Base-by-base conservation (phyloP, 2,797 vertebrate genomes). In the Xerus rutilus region DNA sequence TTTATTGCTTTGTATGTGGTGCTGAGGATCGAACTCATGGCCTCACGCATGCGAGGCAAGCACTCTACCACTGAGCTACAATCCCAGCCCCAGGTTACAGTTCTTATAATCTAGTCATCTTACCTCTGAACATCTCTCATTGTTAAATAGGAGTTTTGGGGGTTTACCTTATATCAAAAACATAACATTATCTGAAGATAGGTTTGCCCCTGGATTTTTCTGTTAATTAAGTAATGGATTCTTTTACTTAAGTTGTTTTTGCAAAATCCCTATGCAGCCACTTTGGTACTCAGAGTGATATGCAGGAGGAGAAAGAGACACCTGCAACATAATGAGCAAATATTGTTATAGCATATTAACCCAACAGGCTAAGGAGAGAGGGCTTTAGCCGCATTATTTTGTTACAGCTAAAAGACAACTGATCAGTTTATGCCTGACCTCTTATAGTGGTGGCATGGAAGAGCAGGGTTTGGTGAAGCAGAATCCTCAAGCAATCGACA, bases 221-320 rank as follows among this genome's bases (percentile, higher is more conserved):
- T 73, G 4, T 67, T 39, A 84, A 20, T 30, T 25, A 91, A 39
- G 52, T 17, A 62, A 18, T 52, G 23, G 43, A 89, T 84, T 54
- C 7, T 69, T 83, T 69, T 86, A 25, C 5, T 72, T 67, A 79
- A 86, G 21, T 70, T 94, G 45, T 49, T 86, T 96, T 95, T 86
- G 23, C 91, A 82, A 82, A 52, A 43, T 77, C 28, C 39, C n/a
- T 76, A 81, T 17, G 54, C 32, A 59, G 39, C 30, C n/a, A 73
- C 18, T 13, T 78, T 93, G 23, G 12, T 77, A 67, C 49, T 95
- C 39, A 69, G 49, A 25, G 32, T 81, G 15, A 69, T 23, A 47
- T 5, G 39, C 7, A 47, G 57, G 59, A 49, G 57, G 47, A 82
- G 6, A 89, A 89, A 57, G 13, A 30, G 21, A 72, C 13, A 35